Evolutionary conservation across 1,140 invertebrate species (phyloP).

Genomic region (Bombus difficillimus): DNA sequence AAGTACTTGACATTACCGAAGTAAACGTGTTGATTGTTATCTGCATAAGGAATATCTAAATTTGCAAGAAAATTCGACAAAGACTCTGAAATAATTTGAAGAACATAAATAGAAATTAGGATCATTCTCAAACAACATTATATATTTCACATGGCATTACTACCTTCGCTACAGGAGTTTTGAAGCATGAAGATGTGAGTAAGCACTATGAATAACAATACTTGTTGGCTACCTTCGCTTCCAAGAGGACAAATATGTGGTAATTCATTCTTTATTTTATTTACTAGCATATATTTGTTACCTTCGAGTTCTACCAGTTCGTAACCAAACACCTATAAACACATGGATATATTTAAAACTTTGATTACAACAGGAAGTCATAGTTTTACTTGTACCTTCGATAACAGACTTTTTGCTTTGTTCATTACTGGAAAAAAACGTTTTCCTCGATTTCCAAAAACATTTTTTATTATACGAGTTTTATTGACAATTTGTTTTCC

Average conservation of each 20-base stretch:
- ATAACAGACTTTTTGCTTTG: constrained; percentile 41
- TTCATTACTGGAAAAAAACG: constrained; percentile 58
- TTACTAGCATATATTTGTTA: constrained; percentile 72
- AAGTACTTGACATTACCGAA: constrained; percentile 72
- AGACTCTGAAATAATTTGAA: constrained; percentile 59
- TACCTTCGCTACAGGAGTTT: constrained; percentile 71
- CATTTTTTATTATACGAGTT: constrained; percentile 63
- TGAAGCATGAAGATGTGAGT: constrained; percentile 75
- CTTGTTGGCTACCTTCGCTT: constrained; percentile 43
- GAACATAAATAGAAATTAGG: neutral
- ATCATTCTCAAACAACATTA: neutral
- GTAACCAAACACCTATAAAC: constrained; percentile 75
- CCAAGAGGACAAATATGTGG: constrained; percentile 57
- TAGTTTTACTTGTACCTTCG: constrained; percentile 51
- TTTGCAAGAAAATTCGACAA: constrained; percentile 66
- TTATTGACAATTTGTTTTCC: constrained; percentile 61
- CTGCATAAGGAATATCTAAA: constrained; percentile 59
- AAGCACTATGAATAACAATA: constrained; percentile 71
- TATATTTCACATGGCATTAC: neutral
- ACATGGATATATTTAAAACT: neutral
- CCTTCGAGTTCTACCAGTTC: constrained; percentile 63
- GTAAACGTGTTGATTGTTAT: constrained; percentile 53
- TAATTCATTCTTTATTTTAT: constrained; percentile 64
- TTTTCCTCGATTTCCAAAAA: constrained; percentile 49
- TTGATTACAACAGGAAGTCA: neutral